Evolutionary conservation across 2,113 vertebrate genomes (phyloP).

Genomic region (Cryptomyrus ogoouensis): DNA sequence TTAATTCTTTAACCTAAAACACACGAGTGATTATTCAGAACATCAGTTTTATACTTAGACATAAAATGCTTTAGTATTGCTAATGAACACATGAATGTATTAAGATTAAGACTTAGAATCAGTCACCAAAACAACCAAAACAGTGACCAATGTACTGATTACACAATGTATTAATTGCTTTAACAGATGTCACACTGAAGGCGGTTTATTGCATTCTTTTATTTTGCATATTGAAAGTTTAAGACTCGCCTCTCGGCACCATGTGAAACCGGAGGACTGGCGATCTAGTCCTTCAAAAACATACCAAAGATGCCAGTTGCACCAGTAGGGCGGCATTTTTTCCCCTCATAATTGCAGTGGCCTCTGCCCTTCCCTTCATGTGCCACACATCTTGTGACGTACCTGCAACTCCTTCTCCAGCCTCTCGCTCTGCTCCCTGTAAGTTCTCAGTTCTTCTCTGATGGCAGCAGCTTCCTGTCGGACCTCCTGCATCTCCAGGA

Average conservation of each 20-base stretch:
- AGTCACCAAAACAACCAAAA: not conserved
- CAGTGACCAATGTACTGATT: not conserved
- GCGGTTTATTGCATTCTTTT: not conserved
- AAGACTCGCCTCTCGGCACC: not conserved
- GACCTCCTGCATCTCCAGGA: conserved; percentile 51
- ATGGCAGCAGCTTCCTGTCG: conserved; percentile 58
- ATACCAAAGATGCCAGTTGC: not conserved
- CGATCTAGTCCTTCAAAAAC: not conserved
- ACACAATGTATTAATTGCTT: not conserved
- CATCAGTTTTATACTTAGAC: not conserved
- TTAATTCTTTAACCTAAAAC: conserved; percentile 41
- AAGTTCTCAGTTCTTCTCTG: conserved; percentile 67
- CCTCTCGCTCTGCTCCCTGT: conserved; percentile 64
- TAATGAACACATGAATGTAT: not conserved
- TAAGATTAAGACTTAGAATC: not conserved
- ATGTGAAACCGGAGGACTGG: not conserved
- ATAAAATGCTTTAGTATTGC: not conserved
- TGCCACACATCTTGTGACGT: not conserved
- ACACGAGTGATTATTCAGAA: not conserved
- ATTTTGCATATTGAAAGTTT: not conserved
- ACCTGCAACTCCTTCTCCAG: conserved; percentile 53
- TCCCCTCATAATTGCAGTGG: not conserved
- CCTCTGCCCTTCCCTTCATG: not conserved
- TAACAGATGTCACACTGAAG: not conserved
- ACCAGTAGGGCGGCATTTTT: not conserved